These are phyloP conservation scores for Alces alces DNA, from an alignment of 2,113 vertebrate genomes.

Conservation along the genomic window DNA sequence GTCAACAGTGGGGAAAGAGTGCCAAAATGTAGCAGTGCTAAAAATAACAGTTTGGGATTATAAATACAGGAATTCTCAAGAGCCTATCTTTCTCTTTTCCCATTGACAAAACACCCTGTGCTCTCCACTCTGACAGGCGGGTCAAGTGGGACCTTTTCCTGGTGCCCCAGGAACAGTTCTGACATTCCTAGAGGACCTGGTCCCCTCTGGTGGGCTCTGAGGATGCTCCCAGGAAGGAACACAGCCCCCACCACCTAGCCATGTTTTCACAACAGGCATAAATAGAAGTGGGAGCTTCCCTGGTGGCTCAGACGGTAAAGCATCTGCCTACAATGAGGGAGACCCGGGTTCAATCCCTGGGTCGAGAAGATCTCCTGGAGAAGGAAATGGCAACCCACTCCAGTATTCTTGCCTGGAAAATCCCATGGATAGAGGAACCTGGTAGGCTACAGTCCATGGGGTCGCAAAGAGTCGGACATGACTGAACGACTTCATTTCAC, in stretches of 20 bases:
- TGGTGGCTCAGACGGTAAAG: too few species aligned
- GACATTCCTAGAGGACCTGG: not conserved
- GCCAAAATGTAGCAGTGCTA: not conserved
- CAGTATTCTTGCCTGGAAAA: too few species aligned
- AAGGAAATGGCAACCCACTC: too few species aligned
- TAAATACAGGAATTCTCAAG: not conserved
- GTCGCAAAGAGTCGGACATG: too few species aligned
- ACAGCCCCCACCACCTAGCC: fast-evolving
- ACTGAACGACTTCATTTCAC: too few species aligned
- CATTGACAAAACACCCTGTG: not conserved
- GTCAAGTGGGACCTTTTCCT: not conserved
- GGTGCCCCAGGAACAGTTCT: not conserved
- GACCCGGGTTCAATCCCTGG: too few species aligned
- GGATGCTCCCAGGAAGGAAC: not conserved
- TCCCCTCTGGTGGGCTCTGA: not conserved
- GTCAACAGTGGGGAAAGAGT: not conserved
- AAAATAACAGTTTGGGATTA: conserved; percentile 14
- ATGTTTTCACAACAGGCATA: not conserved
- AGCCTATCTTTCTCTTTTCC: conserved; percentile 18
- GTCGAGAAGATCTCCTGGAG: too few species aligned
- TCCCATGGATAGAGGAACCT: too few species aligned
- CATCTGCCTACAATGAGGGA: too few species aligned
- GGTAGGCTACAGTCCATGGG: too few species aligned
- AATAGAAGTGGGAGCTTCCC: not conserved
- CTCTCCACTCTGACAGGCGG: not conserved